Conservation (phyloP, 1,140 invertebrate genomes). For the Arctopsyche grandis region DNA sequence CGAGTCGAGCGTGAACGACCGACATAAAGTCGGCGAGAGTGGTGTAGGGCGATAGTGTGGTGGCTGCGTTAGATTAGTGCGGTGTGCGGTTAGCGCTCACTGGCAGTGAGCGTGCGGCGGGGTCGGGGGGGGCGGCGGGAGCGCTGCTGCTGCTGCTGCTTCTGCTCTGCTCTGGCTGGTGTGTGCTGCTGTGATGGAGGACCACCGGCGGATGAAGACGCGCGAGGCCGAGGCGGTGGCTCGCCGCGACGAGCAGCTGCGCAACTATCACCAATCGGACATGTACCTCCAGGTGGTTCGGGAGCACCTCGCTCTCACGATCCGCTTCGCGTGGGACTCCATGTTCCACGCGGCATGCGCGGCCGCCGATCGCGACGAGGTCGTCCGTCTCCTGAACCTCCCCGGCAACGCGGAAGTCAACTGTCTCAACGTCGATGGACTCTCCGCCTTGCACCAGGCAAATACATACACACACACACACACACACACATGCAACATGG, state of each 20-base stretch:
- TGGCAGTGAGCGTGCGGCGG: no score
- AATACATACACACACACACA: slow-evolving; percentile 2
- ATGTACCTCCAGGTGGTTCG: slow-evolving; percentile 8
- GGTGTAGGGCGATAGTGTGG: no score
- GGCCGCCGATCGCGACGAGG: slow-evolving; percentile 3
- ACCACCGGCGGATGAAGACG: slow-evolving; percentile 18
- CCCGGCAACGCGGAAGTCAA: slow-evolving; percentile 5
- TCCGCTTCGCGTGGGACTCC: slow-evolving; percentile 16
- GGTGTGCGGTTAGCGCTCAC: no score
- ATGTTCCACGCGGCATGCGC: slow-evolving; percentile 35
- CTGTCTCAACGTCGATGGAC: slow-evolving; percentile 30
- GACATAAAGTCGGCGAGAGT: no score
- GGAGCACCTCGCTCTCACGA: neutral
- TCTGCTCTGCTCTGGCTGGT: no score
- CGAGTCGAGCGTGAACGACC: no score
- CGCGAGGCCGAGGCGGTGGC: slow-evolving; percentile 23
- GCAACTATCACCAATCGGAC: slow-evolving; percentile 4
- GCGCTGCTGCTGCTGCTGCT: neutral
- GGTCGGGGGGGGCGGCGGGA: neutral
- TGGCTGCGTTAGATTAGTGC: no score
- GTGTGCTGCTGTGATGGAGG: neutral
- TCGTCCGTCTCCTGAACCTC: neutral
- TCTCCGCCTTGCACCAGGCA: slow-evolving; percentile 30
- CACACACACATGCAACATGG: neutral
- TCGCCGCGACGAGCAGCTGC: slow-evolving; percentile 27